Conservation (phyloP, 2,888 invertebrate species). For the Chloromyia formosa region DNA sequence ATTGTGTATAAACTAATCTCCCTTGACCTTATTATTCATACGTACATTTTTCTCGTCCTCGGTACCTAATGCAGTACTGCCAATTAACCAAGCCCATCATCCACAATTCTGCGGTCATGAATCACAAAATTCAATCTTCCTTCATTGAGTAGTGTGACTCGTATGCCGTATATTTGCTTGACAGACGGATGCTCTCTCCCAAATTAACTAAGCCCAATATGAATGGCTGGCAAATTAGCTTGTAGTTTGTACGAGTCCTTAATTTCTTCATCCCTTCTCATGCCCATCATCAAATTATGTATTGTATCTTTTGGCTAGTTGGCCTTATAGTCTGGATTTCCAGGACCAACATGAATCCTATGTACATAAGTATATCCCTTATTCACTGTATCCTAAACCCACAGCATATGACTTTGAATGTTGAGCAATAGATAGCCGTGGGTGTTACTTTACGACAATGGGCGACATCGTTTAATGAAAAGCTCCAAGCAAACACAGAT, state of each 20-base stretch:
- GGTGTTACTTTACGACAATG: not conserved
- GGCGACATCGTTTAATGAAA: slow-evolving; percentile 11
- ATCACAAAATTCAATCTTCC: too few relatives aligned
- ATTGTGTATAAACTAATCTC: too few relatives aligned
- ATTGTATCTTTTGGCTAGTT: too few relatives aligned
- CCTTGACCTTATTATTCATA: too few relatives aligned
- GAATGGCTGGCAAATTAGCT: slow-evolving; percentile 25
- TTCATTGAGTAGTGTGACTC: too few relatives aligned
- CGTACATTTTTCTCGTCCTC: too few relatives aligned
- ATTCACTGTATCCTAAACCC: too few relatives aligned
- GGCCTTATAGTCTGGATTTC: not conserved
- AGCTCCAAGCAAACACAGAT: slow-evolving; percentile 3
- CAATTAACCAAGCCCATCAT: too few relatives aligned
- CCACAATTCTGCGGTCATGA: too few relatives aligned
- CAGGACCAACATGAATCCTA: not conserved
- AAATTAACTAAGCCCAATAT: slow-evolving; percentile 28
- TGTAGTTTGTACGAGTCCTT: slow-evolving; percentile 17
- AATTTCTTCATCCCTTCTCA: not conserved
- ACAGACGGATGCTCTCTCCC: not conserved
- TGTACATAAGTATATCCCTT: not conserved
- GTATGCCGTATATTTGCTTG: too few relatives aligned
- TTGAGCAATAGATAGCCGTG: not conserved
- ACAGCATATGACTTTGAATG: too few relatives aligned
- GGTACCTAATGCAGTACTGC: too few relatives aligned
- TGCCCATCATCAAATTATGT: slow-evolving; percentile 12